Base-by-base conservation (phyloP, 2,113 vertebrate genomes). In the Colossoma macropomum region DNA sequence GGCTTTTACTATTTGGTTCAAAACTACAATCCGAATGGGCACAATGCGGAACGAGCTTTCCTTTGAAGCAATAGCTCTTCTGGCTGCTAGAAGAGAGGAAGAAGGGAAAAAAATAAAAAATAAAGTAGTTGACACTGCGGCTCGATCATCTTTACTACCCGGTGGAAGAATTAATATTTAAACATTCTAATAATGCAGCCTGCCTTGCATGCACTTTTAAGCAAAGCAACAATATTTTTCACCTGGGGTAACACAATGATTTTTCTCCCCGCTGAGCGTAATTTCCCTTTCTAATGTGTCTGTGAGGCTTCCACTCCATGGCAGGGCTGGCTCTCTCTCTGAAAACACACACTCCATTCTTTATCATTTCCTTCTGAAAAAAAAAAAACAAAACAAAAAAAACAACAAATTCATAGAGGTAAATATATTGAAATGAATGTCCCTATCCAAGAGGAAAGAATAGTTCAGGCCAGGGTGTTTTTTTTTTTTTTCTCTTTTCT, bases 121-220 rank as follows among this genome's bases (percentile, higher is more conserved):
- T 90, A 97, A 96, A 93, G 95, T 96, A 96, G 96, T 97, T 96
- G 96, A 96, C 95, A 94, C 95, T 89, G 92, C 92, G 93, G 94
- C 95, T 97, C 97, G 95, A 97, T 98, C 97, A 98, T 98, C 97
- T 97, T 97, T 98, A 98, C 96, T 96, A 97, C 96, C 93, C 96
- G 92, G 96, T 91, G 90, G 96, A 96, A 96, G 95, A 98, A 98
- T 99, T 99, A 99, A 99, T 99, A 99, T 99, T 99, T 99, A 99
- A 99, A 98, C 96, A 98, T 97, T 98, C 96, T 97, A 98, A 99
- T 98, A 99, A 99, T 95, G 97, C 93, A 90, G 96, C 95, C 95
- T 96, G 96, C 96, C 97, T 96, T 96, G 96, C 95, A 93, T 97
- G 96, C 96, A 96, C 96, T 98, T 97, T 97, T 97, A 96, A 97